Evolutionary conservation across 2,888 invertebrate species (phyloP).

Genomic region (Himalopsyche kuldschensis): DNA sequence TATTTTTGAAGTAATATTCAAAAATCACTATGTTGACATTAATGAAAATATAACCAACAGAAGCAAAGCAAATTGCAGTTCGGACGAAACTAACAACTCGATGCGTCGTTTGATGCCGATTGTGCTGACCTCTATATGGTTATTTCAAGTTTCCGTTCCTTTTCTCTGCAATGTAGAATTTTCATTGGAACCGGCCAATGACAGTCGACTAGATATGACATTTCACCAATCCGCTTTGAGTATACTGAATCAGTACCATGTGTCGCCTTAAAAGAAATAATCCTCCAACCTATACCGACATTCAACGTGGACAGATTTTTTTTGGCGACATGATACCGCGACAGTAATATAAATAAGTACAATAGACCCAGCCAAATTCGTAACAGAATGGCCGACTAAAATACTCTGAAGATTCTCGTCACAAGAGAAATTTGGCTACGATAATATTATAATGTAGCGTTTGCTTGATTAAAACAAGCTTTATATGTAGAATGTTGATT

Average conservation of each 20-base stretch:
- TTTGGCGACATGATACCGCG: slow-evolving; percentile 18
- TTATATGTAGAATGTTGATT: too few relatives aligned
- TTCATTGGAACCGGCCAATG: slow-evolving; percentile 13
- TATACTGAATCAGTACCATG: neutral
- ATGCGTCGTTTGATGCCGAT: slow-evolving; percentile 27
- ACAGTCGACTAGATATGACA: neutral
- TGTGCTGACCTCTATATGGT: slow-evolving; percentile 33
- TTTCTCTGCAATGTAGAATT: neutral
- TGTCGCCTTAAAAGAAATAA: slow-evolving; percentile 19
- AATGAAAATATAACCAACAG: slow-evolving; percentile 16
- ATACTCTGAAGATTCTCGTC: neutral
- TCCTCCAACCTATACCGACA: slow-evolving; percentile 9
- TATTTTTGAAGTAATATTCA: slow-evolving; percentile 5
- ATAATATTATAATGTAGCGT: too few relatives aligned
- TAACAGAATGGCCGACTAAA: neutral
- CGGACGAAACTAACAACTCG: slow-evolving; percentile 10
- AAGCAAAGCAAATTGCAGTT: slow-evolving; percentile 15
- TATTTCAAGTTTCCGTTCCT: slow-evolving; percentile 11
- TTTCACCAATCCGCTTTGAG: neutral
- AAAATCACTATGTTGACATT: slow-evolving; percentile 17
- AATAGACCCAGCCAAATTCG: neutral
- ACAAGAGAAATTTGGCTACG: too few relatives aligned
- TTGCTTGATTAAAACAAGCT: too few relatives aligned
- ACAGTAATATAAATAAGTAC: slow-evolving; percentile 16
- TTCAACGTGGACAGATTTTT: slow-evolving; percentile 8